Evolutionary conservation across 2,797 vertebrate species (phyloP).

Genomic region (Triplophysa yarkandensis): DNA sequence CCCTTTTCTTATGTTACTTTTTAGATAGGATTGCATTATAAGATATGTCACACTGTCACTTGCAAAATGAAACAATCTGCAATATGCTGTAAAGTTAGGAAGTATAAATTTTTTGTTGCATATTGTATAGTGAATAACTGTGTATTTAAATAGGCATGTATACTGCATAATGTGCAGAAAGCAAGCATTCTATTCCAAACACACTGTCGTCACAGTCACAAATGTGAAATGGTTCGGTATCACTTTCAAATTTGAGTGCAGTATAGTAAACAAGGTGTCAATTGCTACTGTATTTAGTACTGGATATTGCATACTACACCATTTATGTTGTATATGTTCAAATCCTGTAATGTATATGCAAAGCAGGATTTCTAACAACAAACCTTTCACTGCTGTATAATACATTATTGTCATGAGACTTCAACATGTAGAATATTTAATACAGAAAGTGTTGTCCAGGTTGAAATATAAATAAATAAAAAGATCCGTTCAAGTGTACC

Average conservation of each 20-base stretch:
- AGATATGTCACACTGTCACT: neutral
- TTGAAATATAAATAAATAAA: neutral
- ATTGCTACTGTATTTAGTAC: neutral
- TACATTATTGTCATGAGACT: neutral
- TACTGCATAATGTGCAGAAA: neutral
- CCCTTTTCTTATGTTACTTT: neutral
- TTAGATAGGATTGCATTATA: too few species aligned
- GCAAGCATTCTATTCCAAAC: neutral
- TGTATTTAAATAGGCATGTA: too few species aligned
- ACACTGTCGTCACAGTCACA: neutral
- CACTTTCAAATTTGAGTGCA: neutral
- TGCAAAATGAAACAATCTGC: neutral
- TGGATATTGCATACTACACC: neutral
- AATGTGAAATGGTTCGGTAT: neutral
- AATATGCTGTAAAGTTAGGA: neutral
- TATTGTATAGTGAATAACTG: neutral
- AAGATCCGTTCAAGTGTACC: neutral
- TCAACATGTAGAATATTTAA: neutral
- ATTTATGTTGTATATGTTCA: too few species aligned
- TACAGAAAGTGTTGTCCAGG: neutral
- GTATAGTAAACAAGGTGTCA: neutral
- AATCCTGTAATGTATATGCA: too few species aligned
- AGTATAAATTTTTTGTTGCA: neutral
- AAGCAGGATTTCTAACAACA: too few species aligned
- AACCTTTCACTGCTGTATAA: too few species aligned